Base-by-base conservation (phyloP, 2,888 invertebrate species). In the Spisula subtruncata region DNA sequence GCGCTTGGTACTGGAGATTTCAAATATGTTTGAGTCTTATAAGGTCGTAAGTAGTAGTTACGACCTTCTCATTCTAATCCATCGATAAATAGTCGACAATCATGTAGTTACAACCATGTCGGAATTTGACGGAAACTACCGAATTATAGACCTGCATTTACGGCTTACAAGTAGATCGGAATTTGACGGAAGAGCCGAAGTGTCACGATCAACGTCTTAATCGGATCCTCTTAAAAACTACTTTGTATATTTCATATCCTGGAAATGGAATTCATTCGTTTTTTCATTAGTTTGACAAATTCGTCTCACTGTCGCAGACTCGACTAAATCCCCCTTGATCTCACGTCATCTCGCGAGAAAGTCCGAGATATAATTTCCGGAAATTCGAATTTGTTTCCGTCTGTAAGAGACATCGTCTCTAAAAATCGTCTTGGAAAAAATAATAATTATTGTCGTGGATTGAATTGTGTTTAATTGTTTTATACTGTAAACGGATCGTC, bases 211-310 rank as follows among this genome's bases (percentile, higher is more conserved):
- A 66, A 66, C 25, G 8, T 25, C 5, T 6, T 12, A 66, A 66
- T n/a, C 60, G 25, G 25, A 75, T 18, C 32, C 32, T 75, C 35
- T 75, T 75, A 75, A 75, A 75, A 75, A 32, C 75, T 75, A 75
- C 25, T 66, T 66, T 25, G 1, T 75, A 18, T 60, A 14, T 75
- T 32, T 32, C 75, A 35, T 75, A 16, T 75, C 29, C 75, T 16
- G 75, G 5, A 32, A 32, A 75, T 32, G 18, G 32, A 2, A 32
- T 35, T 75, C 18, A 75, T 35, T 35, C 41, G 2, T 32, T 75
- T 35, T 75, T 75, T 75, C 75, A 75, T 75, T 75, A 75, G 12
- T 75, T 29, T 32, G 18, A 35, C 16, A 75, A 75, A 75, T 25
- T 16, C 32, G 32, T 75, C 75, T 18, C 5, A 32, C 35, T 32